Base-by-base conservation (phyloP, 2,888 invertebrate genomes). In the Lathronympha strigana region DNA sequence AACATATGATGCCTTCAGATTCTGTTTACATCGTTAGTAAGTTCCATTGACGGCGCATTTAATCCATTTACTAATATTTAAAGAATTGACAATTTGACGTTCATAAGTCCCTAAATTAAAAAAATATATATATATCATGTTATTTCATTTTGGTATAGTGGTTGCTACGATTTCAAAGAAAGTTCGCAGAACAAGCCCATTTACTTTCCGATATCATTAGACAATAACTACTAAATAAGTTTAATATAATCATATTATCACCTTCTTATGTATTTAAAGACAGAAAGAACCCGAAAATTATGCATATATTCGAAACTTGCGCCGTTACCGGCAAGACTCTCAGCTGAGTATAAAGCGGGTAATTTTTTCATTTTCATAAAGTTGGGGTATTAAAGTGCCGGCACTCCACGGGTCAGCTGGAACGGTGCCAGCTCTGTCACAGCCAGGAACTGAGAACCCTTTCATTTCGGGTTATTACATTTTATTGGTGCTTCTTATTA, bases 361-460 rank as follows among this genome's bases (percentile, higher is more conserved):
- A 71, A 73, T 82, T 80, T 79, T 81, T 85, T 78, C 78, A 81
- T 84, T 84, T 86, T 84, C 83, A 86, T 85, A 84, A 85, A 84
- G 81, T 77, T 82, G 74, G 79, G 81, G 77, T 79, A 83, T 69
- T 81, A 84, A 83, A 85, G 80, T 82, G 83, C 81, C 81, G 76
- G 77, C 78, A 78, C 78, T 80, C 76, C 73, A 66, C 73, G 74
- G 69, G 70, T 71, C 71, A 68, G 76, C 79, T 84, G 86, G 86
- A 77, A 67, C 66, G 63, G 43, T 67, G 82, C 86, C 85, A 85
- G 79, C 74, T 79, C 78, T 81, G 82, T 82, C 79, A 79, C 73
- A 50, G 67, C 55, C 63, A 51, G 54, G 61, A 36, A 72, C 70
- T 73, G 72, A 72, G 72, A 75, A 75, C 76, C 75, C 79, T 78